Evolutionary conservation across 64 coral and sea anemone genomes (phyloP), one percentile per base, ranked within the genome.

Genomic region (Porites australiensis): DNA sequence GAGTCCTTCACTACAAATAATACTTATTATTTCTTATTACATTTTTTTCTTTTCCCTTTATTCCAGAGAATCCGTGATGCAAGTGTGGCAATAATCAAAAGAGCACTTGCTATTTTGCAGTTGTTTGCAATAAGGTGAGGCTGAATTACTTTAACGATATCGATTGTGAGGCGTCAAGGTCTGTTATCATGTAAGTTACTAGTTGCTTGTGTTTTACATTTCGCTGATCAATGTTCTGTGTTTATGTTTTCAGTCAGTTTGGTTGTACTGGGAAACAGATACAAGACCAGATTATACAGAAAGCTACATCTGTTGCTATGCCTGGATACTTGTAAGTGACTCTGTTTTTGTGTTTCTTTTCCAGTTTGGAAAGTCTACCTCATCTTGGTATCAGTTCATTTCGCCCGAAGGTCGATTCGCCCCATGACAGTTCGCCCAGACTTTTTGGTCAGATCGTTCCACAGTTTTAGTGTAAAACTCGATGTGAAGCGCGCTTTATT

Each of bases 111-210:
- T 13, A 96, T 99, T 72, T 88, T 99, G 77, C 98, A 99, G 91
- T 94, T 96, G 77, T 96, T 99, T 90, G 98, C 94, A 81, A 98
- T 98, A 59, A 98, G 96, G 96, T 98, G 90, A 87, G 90, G 57
- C n/a, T 12, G 8, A 18, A 8, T 73, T 13, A n/a, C 44, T 65
- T 19, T 14, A 47, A 72, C 27, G 27, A 37, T 37, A 37, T 37
- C 27, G 27, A 37, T 37, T 37, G 27, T 37, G 27, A 37, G 27
- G 27, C 27, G 27, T 37, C 27, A 37, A 37, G 27, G 27, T 37
- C 27, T 37, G 27, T 37, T 37, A 37, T 37, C 27, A 37, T 75
- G 37, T 72, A 2, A 8, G 51, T 43, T 45, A 15, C 19, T 12
- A 8, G 2, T 12, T 54, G 57, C 16, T 13, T 53, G 21, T 57